These are phyloP conservation scores for Florisuga fusca DNA, from an alignment of 2,797 vertebrate species.

Conservation along the genomic window DNA sequence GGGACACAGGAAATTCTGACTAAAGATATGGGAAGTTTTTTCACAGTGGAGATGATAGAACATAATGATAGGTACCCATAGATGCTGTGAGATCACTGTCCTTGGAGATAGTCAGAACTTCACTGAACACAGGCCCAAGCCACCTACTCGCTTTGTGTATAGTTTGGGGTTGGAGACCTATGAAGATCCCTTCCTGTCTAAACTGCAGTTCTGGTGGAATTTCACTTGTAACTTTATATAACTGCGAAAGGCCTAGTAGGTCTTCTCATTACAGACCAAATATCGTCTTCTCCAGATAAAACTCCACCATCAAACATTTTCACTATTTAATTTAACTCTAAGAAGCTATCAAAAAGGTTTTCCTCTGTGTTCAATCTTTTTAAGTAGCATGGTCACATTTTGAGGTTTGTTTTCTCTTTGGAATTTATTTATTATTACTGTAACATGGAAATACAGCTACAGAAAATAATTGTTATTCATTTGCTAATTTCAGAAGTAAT, in stretches of 20 bases:
- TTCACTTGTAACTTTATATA: not conserved
- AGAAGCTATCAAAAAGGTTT: not conserved
- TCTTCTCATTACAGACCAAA: not conserved
- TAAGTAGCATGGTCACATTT: not conserved
- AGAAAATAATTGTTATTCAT: not conserved
- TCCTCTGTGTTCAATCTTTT: not conserved
- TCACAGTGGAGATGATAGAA: not conserved
- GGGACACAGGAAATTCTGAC: not conserved
- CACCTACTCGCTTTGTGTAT: not conserved
- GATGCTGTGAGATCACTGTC: not conserved
- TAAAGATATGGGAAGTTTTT: not conserved
- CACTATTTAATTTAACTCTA: not conserved
- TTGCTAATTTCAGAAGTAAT: not conserved
- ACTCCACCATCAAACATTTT: not conserved
- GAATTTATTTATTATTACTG: not conserved
- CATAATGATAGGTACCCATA: not conserved
- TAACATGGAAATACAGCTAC: not conserved
- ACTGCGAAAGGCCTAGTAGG: not conserved
- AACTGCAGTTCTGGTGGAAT: rapidly evolving
- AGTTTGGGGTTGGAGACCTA: rapidly evolving
- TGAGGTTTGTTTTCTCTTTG: not conserved
- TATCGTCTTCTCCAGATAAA: not conserved
- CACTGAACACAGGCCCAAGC: not conserved
- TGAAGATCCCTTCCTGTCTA: not conserved
- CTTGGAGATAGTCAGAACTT: not conserved